phyloP scores from a whole-genome alignment of 2,797 vertebrate species.

The Argyrosomus regius region DNA sequence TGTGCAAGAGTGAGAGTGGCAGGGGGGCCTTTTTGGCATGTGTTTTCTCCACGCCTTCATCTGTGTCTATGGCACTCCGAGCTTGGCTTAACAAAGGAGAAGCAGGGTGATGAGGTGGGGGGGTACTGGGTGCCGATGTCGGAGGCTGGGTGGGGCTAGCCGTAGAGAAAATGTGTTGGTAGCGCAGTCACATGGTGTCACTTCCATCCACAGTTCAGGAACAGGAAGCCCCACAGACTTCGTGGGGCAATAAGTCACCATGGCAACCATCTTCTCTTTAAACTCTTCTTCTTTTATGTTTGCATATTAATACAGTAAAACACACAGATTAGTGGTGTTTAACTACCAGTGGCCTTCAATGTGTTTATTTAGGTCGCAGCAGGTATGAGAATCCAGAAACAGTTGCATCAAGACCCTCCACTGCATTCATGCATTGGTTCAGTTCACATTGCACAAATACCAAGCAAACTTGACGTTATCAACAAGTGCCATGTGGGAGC shows the following conservation, averaged over 20 bases:
- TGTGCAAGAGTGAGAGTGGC: constrained; percentile 86
- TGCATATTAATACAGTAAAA: constrained; percentile 12
- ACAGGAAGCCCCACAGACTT: constrained; percentile 69
- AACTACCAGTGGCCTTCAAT: constrained; percentile 21
- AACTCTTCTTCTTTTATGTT: constrained; percentile 35
- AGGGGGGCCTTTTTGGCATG: constrained; percentile 85
- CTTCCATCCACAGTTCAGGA: constrained; percentile 65
- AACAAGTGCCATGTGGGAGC: constrained; percentile 57
- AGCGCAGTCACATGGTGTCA: constrained; percentile 72
- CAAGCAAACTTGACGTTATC: constrained; percentile 40
- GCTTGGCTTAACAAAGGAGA: constrained; percentile 83
- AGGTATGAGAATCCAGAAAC: constrained; percentile 1
- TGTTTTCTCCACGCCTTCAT: constrained; percentile 86
- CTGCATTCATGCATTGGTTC: constrained; percentile 1
- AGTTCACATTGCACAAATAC: background rate
- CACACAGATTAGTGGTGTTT: constrained; percentile 13
- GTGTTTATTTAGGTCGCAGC: background rate
- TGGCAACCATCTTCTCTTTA: constrained; percentile 56
- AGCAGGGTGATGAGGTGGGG: constrained; percentile 69
- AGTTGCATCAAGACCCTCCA: background rate
- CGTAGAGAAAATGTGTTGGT: constrained; percentile 68
- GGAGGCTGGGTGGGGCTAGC: constrained; percentile 76
- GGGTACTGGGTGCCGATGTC: constrained; percentile 58
- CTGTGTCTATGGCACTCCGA: constrained; percentile 83
- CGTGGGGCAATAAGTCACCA: constrained; percentile 61